phyloP scores from a whole-genome alignment of 2,113 vertebrate genomes.

The Psittacara wagleri region DNA sequence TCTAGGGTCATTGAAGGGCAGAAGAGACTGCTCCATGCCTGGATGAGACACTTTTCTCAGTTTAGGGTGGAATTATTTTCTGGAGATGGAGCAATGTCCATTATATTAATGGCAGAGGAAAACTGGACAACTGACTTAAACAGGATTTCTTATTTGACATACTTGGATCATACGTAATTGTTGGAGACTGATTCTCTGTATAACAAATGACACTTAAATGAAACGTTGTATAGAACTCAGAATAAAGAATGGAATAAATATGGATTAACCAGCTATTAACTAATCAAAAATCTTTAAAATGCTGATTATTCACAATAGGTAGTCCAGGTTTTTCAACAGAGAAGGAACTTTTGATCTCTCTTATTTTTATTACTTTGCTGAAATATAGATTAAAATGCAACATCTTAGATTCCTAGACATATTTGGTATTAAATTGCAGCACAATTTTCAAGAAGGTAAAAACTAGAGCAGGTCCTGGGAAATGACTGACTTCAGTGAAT shows the following conservation, averaged over 20 bases:
- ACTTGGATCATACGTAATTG: background rate
- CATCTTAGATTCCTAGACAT: background rate
- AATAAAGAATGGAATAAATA: background rate
- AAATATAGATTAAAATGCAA: background rate
- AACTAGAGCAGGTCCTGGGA: background rate
- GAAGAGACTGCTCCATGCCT: background rate
- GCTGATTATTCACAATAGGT: rapidly evolving
- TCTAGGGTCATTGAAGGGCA: background rate
- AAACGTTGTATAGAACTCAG: background rate
- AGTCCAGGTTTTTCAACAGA: background rate
- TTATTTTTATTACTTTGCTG: background rate
- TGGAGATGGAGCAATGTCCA: background rate
- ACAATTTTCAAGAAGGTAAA: background rate
- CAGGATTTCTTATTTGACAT: background rate
- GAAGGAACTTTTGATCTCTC: background rate
- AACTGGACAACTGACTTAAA: background rate
- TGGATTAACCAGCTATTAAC: background rate
- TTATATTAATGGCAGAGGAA: background rate
- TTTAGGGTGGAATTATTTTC: background rate
- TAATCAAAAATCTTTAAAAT: background rate
- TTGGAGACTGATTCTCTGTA: background rate
- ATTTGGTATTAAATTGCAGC: background rate
- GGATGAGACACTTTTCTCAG: background rate
- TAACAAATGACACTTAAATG: background rate
- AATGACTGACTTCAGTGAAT: background rate